These are phyloP conservation scores for Clarias laeviceps DNA, from an alignment of 2,797 vertebrate genomes.

Conservation along the genomic window DNA sequence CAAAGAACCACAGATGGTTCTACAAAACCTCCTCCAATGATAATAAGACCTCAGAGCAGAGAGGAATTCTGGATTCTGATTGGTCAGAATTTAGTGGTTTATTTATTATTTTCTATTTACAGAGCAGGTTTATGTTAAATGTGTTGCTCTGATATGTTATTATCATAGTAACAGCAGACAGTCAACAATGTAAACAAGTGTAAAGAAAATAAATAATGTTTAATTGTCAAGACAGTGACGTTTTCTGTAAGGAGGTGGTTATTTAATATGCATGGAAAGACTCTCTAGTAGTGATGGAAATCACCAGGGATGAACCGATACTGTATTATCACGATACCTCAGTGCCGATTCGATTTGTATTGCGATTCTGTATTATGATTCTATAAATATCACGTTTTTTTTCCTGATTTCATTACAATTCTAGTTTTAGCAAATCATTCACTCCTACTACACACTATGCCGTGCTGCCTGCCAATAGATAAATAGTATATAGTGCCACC, in stretches of 20 bases:
- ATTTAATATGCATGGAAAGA: neutral
- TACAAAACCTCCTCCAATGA: neutral
- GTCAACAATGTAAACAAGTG: neutral
- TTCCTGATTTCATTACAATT: no score
- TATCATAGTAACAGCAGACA: neutral
- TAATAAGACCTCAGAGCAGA: neutral
- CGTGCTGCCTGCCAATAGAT: no score
- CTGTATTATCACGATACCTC: no score
- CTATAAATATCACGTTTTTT: no score
- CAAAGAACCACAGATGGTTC: neutral
- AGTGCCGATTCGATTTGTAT: no score
- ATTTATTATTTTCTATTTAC: neutral
- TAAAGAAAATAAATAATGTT: neutral
- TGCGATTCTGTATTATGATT: no score
- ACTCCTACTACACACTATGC: no score
- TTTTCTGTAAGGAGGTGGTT: neutral
- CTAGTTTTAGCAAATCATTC: no score
- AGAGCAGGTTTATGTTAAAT: neutral
- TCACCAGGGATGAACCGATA: no score
- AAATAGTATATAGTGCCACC: no score
- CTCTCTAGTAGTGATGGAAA: neutral
- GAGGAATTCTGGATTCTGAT: neutral
- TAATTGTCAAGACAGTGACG: neutral
- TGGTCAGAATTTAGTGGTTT: neutral
- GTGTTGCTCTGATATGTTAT: neutral